phyloP scores from a whole-genome alignment of 37 sponge, comb jelly and placozoan genomes.

The Cladorhizidae sp. region DNA sequence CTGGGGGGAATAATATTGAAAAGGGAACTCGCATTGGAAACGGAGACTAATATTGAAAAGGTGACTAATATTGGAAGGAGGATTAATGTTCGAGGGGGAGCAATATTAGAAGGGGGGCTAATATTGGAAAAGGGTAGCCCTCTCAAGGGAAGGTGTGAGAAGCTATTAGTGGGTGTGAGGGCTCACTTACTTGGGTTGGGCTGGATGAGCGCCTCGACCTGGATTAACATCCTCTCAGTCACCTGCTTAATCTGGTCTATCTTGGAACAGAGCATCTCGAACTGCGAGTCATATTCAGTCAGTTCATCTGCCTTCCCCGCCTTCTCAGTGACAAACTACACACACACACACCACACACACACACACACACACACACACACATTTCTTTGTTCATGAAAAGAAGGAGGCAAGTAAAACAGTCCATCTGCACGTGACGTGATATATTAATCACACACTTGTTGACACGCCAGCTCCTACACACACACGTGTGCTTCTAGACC shows the following conservation, averaged over 20 bases:
- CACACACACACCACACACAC: too few species aligned
- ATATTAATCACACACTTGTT: too few species aligned
- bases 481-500: background rate
- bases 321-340: constrained; percentile 66
- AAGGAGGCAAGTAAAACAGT: background rate
- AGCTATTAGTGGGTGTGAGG: too few species aligned
- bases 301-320: constrained; percentile 66
- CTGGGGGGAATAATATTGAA: too few species aligned
- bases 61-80: too few species aligned
- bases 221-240: constrained; percentile 48
- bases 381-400: too few species aligned
- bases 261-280: constrained; percentile 40
- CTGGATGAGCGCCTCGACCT: constrained; percentile 30
- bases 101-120: too few species aligned
- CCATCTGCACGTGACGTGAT: background rate
- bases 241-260: constrained; percentile 56
- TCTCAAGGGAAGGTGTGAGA: background rate
- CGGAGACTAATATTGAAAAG: too few species aligned
- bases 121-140: background rate
- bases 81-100: too few species aligned
- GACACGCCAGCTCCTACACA: too few species aligned
- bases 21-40: too few species aligned
- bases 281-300: constrained; percentile 66
- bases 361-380: too few species aligned
- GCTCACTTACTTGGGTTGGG: constrained; percentile 65